phyloP scores from a whole-genome alignment of 1,140 invertebrate genomes.

The Sweltsa coloradensis region DNA sequence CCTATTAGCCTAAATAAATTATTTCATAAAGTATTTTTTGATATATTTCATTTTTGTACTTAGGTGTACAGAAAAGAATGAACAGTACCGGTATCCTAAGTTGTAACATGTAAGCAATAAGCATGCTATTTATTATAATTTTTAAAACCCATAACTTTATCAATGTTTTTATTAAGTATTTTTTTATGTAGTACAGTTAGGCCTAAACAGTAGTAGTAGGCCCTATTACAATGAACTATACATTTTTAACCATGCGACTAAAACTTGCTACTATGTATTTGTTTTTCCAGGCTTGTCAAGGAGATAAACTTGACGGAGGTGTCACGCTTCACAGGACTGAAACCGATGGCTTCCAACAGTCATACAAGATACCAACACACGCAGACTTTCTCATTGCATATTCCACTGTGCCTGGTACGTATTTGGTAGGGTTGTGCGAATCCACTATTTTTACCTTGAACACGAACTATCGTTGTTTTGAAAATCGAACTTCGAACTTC shows the following conservation, averaged over 20 bases:
- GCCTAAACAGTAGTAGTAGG: too few relatives aligned
- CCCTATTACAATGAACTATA: background rate
- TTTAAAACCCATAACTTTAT: background rate
- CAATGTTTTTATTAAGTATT: background rate
- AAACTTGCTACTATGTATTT: background rate
- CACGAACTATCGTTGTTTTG: too few relatives aligned
- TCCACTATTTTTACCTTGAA: too few relatives aligned
- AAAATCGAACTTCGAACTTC: too few relatives aligned
- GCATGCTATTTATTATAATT: background rate
- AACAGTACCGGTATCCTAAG: too few relatives aligned
- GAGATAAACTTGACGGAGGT: constrained; percentile 69
- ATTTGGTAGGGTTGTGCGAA: too few relatives aligned
- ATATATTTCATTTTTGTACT: too few relatives aligned
- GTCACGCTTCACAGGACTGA: constrained; percentile 49
- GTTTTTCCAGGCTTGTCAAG: constrained; percentile 65
- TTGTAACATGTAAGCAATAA: background rate
- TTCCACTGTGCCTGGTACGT: constrained; percentile 87
- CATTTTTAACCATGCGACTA: background rate
- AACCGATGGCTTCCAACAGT: constrained; percentile 33
- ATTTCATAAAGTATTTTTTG: too few relatives aligned
- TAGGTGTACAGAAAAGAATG: too few relatives aligned
- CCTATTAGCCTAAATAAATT: too few relatives aligned
- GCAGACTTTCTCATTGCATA: constrained; percentile 92
- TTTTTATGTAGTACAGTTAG: too few relatives aligned
- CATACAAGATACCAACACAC: constrained; percentile 78